Conservation (phyloP, 2,888 invertebrate species). For the Dryadula phaetusa region DNA sequence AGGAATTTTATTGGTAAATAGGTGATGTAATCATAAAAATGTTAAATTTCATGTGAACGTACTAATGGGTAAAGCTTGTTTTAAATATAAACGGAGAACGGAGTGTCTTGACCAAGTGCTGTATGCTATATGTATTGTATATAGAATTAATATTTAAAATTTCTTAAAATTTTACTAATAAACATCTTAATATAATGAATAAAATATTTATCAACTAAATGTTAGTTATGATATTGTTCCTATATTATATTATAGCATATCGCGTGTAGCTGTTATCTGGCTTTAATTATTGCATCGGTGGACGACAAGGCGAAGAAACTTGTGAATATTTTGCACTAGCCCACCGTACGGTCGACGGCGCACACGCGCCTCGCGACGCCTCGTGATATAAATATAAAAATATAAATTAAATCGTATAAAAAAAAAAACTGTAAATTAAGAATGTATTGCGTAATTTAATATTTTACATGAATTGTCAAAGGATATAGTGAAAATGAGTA, state of each 20-base stretch:
- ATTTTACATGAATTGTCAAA: neutral
- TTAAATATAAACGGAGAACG: too few relatives aligned
- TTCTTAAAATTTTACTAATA: too few relatives aligned
- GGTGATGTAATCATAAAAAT: too few relatives aligned
- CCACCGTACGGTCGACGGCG: constrained; percentile 9
- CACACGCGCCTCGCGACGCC: constrained; percentile 2
- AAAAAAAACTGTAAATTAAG: neutral
- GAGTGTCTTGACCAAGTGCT: too few relatives aligned
- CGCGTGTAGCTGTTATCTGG: neutral
- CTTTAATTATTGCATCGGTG: neutral
- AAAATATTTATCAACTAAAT: neutral
- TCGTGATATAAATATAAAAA: neutral
- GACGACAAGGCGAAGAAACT: constrained; percentile 9
- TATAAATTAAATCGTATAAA: neutral
- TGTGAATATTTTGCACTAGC: constrained; percentile 18
- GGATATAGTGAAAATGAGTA: constrained; percentile 13
- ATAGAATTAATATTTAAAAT: too few relatives aligned
- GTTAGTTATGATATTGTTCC: neutral
- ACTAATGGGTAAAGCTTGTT: too few relatives aligned
- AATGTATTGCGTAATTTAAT: neutral
- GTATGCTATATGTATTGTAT: too few relatives aligned
- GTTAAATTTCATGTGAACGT: too few relatives aligned
- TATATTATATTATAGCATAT: neutral
- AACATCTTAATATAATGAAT: neutral
- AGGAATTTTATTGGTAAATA: too few relatives aligned